Base-by-base conservation (phyloP, 2,888 invertebrate species). In the Xanthorhoe designata region DNA sequence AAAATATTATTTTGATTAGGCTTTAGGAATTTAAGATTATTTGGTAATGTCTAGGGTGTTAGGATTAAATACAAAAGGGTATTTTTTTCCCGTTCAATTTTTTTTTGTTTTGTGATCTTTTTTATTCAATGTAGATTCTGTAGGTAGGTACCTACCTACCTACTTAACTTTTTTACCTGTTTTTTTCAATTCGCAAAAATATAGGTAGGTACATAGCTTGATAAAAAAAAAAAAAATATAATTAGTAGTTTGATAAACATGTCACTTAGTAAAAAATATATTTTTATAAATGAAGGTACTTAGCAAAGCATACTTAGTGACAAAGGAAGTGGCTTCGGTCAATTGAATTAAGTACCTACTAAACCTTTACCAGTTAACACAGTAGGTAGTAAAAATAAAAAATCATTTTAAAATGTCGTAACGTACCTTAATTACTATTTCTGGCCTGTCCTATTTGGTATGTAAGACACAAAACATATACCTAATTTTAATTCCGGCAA, bases 401-500 rank as follows among this genome's bases (percentile, higher is more conserved):
- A 54, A 10, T 32, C 0, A 32, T 32, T 32, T 32, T 32, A 35
- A 32, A 15, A 42, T 1, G 15, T 0, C 15, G 19, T 17, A 49
- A 17, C 49, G 17, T n/a, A n/a, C 49, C 17, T 9, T 10, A 0
- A 32, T 6, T 7, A 17, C 10, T 19, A 10, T 19, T 1, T 9
- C 9, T 50, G 3, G 1, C 9, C 35, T 32, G 32, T 32, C 18
- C 51, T 17, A 50, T 35, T 62, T 35, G 38, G 80, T 84, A 83
- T 82, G 79, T 71, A 69, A 64, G 38, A 3, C 13, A 42, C 13
- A 13, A 42, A 35, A 64, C n/a, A n/a, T n/a, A 63, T 62, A 71
- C 75, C 78, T 77, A 79, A 78, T 79, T 85, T 83, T 82, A 78
- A 81, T 85, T 77, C 82, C 70, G 64, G 66, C 77, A 75, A 76